Conservation (phyloP, 2,797 vertebrate species). For the Poeciliopsis gracilis region DNA sequence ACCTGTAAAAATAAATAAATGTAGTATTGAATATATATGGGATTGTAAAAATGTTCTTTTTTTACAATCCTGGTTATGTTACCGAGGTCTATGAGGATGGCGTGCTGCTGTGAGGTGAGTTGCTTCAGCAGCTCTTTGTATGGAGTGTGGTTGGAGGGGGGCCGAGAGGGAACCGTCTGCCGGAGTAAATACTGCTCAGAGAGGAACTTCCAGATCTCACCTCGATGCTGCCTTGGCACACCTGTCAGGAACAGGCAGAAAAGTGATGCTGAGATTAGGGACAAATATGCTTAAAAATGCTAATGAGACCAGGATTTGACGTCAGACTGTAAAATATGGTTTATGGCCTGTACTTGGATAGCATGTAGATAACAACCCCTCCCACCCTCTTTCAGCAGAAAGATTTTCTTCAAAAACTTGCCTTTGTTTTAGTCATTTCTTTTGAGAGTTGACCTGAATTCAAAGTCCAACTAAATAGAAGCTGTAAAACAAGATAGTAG, state of each 20-base stretch:
- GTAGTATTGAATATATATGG: not conserved
- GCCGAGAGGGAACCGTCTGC: conserved; percentile 84
- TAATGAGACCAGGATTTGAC: not conserved
- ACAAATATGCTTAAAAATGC: not conserved
- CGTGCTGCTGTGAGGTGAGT: conserved; percentile 95
- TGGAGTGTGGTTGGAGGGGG: conserved; percentile 84
- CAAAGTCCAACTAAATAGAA: no score
- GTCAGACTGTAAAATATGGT: not conserved
- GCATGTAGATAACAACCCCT: no score
- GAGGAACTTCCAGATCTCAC: conserved; percentile 97
- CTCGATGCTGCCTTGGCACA: conserved; percentile 92
- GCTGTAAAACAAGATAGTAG: no score
- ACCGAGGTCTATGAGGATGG: conserved; percentile 98
- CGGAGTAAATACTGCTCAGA: conserved; percentile 91
- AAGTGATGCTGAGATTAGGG: not conserved
- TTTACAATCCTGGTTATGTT: conserved; percentile 31
- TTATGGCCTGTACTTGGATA: no score
- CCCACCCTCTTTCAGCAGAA: no score
- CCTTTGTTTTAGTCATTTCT: no score
- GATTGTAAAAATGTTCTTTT: not conserved
- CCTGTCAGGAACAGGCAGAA: conserved; percentile 73
- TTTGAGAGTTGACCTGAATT: no score
- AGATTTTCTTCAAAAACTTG: no score
- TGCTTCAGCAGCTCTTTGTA: conserved; percentile 97
- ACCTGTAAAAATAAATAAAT: not conserved